Conservation (phyloP, 2,888 invertebrate species). For the Dicyrtomina minuta region DNA sequence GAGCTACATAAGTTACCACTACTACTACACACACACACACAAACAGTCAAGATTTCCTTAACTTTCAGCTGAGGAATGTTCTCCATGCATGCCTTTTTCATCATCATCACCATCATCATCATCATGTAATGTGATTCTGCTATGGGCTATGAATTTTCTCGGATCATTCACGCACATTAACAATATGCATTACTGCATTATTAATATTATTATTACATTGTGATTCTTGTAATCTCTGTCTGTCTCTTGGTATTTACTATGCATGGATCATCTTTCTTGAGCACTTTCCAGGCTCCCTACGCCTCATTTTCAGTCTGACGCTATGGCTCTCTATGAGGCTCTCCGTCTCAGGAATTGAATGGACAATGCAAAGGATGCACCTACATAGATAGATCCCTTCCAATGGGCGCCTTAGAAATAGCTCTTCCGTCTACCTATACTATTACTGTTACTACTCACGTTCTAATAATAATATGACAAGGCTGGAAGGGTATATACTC, state of each 20-base stretch:
- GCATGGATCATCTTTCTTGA: too few relatives aligned
- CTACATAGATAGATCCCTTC: too few relatives aligned
- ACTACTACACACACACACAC: too few relatives aligned
- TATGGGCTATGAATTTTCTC: constrained; percentile 17
- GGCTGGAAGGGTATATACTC: too few relatives aligned
- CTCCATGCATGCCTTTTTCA: neutral
- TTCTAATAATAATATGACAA: too few relatives aligned
- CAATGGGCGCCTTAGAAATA: too few relatives aligned
- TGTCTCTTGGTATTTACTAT: neutral
- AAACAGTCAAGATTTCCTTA: too few relatives aligned
- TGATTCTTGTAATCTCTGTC: neutral
- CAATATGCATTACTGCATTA: neutral
- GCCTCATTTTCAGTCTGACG: neutral
- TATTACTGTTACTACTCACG: too few relatives aligned
- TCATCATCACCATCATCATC: constrained; percentile 2
- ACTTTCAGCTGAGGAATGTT: neutral
- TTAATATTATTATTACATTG: neutral
- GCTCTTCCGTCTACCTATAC: too few relatives aligned
- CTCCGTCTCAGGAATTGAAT: too few relatives aligned
- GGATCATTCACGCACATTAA: constrained; percentile 10
- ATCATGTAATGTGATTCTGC: neutral
- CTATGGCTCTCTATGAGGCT: neutral
- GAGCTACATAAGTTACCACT: too few relatives aligned
- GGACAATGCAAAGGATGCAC: too few relatives aligned
- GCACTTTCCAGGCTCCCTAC: neutral